Base-by-base conservation (phyloP, 2,113 vertebrate species). In the Anolis carolinensis region DNA sequence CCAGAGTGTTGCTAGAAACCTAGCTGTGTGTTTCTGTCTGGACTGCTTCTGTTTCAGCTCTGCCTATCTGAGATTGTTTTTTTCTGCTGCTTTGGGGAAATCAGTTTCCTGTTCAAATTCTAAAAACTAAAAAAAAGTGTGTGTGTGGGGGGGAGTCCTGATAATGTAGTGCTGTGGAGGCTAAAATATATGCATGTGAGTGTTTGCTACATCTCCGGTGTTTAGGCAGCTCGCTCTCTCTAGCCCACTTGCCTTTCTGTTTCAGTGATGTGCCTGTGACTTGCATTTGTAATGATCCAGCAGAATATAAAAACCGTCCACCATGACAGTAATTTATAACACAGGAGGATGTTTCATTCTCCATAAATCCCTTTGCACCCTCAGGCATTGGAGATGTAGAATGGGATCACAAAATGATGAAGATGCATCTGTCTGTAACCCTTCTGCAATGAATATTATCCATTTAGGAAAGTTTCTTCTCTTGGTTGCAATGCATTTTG, bases 281-380 rank as follows among this genome's bases (percentile, higher is more conserved):
- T 84, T 73, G 27, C 85, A 83, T 91, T 89, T 92, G 87, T 93
- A 89, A 90, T 87, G 87, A 89, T 75, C 75, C 81, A 73, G 81
- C 80, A 74, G 88, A 87, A 76, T 84, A 83, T 59, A 83, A 79
- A 82, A 85, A 48, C 88, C 82, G 86, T 89, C 88, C 89, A 78
- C 92, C 87, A 85, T 79, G 83, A 90, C 82, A 88, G 85, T n/a
- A 68, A 67, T 89, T 89, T 91, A 80, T 83, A 89, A 89, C 67
- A 88, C 71, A 83, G 11, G 34, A 71, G 50, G 27, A 59, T 72
- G 55, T 82, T 86, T 84, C 27, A 0, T 10, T 82, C 72, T 65
- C 63, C 18, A 21, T 78, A 89, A 72, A 11, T 84, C 71, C 83
- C 23, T 82, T 80, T 52, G 81, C 76, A 80, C 39, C 86, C 83